phyloP scores from a whole-genome alignment of 2,888 invertebrate genomes.

The Spisula solida region DNA sequence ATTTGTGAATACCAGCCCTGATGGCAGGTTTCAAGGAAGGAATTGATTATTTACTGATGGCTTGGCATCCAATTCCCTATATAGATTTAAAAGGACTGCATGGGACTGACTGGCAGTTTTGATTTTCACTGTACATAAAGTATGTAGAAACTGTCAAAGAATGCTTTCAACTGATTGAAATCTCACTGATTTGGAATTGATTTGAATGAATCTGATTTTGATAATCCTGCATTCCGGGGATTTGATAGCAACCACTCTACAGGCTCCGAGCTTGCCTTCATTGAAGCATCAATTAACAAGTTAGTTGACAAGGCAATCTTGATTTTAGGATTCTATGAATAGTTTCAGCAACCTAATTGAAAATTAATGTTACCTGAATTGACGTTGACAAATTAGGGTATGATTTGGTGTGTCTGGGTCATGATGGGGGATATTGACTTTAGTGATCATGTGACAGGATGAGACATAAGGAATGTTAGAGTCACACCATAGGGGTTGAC shows the following conservation, averaged over 20 bases:
- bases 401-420: slow-evolving; percentile 30
- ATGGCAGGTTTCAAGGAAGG: too few species aligned
- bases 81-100: too few species aligned
- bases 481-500: background rate
- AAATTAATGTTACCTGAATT: slow-evolving; percentile 52
- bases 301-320: slow-evolving; percentile 10
- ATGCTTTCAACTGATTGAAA: background rate
- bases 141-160: background rate
- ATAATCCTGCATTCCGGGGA: slow-evolving; percentile 3
- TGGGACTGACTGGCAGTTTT: too few species aligned
- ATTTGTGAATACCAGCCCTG: too few species aligned
- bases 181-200: background rate
- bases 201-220: slow-evolving; percentile 20
- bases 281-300: slow-evolving; percentile 28
- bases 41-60: too few species aligned
- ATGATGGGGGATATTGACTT: slow-evolving; percentile 20
- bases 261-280: background rate
- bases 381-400: slow-evolving; percentile 56
- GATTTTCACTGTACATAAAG: background rate
- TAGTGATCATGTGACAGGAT: slow-evolving; percentile 20
- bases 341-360: slow-evolving; percentile 40
- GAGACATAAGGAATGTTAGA: background rate
- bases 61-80: too few species aligned
- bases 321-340: slow-evolving; percentile 14
- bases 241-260: background rate